Evolutionary conservation across 2,888 invertebrate species (phyloP).

Genomic region (Aplocera efformata): DNA sequence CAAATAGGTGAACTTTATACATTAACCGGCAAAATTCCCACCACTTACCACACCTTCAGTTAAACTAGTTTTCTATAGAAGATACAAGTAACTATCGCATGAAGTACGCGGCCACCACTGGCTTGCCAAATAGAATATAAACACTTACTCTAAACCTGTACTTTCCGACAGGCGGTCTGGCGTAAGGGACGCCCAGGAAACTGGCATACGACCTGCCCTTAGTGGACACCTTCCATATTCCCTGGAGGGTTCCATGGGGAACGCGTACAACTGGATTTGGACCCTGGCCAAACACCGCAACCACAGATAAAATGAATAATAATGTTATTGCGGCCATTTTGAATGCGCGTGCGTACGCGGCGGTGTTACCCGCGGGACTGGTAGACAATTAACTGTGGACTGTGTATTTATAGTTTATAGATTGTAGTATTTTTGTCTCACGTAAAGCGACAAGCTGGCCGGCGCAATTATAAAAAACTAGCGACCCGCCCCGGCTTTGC

Average conservation of each 20-base stretch:
- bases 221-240: constrained; percentile 61
- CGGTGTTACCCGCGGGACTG: constrained; percentile 15
- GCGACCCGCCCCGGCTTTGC: too few relatives aligned
- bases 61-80: too few relatives aligned
- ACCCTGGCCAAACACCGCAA: constrained; percentile 38
- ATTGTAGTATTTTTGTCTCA: constrained; percentile 4
- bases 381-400: too few relatives aligned
- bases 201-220: constrained; percentile 74
- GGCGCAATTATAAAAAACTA: too few relatives aligned
- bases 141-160: constrained; percentile 78
- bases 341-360: constrained; percentile 38
- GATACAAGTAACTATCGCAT: too few relatives aligned
- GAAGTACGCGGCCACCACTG: too few relatives aligned
- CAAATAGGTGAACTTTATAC: too few relatives aligned
- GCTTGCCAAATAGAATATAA: not conserved
- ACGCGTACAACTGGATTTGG: constrained; percentile 57
- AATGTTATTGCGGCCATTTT: constrained; percentile 39
- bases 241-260: constrained; percentile 55
- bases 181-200: constrained; percentile 85
- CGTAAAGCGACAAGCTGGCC: too few relatives aligned
- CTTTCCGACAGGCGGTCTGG: constrained; percentile 83
- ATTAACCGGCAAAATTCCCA: too few relatives aligned
- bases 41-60: too few relatives aligned
- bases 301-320: constrained; percentile 39
- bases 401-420: too few relatives aligned